Conservation (phyloP, 2,888 invertebrate genomes). For the Agriopis leucophaearia region DNA sequence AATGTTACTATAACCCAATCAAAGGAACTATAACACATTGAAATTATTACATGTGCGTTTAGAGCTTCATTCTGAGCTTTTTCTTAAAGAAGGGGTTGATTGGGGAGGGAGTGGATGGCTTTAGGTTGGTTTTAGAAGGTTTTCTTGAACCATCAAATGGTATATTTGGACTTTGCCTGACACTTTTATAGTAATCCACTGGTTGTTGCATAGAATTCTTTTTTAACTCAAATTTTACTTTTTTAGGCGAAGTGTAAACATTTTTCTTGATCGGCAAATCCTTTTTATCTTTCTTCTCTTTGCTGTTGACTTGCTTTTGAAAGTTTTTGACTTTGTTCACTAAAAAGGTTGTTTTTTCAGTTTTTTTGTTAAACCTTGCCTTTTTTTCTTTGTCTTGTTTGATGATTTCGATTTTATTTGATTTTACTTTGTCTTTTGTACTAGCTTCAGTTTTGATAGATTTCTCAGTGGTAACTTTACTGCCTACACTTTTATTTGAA, state of each 20-base stretch:
- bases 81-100: conserved; percentile 92
- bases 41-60: conserved; percentile 24
- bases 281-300: conserved; percentile 45
- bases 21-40: background rate
- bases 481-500: conserved; percentile 10
- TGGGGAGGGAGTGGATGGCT: conserved; percentile 89
- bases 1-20: background rate
- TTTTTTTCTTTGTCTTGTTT: conserved; percentile 11
- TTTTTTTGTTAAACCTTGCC: conserved; percentile 3
- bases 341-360: conserved; percentile 49
- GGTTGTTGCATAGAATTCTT: conserved; percentile 90
- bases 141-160: conserved; percentile 90
- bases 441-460: conserved; percentile 9
- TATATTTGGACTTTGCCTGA: conserved; percentile 90
- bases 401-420: conserved; percentile 27
- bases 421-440: conserved; percentile 25
- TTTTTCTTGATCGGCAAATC: conserved; percentile 9
- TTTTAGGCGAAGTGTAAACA: conserved; percentile 81
- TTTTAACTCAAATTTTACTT: conserved; percentile 90
- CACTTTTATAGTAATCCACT: conserved; percentile 90
- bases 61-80: conserved; percentile 64
- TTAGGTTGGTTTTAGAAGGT: conserved; percentile 91
- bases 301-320: conserved; percentile 55
- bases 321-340: conserved; percentile 68
- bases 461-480: conserved; percentile 8